Percentiles rank a stretch among this genome's conserved stretches.
Evolutionary conservation across 2,113 vertebrate genomes (phyloP).

Genomic region (Halcyon senegalensis): DNA sequence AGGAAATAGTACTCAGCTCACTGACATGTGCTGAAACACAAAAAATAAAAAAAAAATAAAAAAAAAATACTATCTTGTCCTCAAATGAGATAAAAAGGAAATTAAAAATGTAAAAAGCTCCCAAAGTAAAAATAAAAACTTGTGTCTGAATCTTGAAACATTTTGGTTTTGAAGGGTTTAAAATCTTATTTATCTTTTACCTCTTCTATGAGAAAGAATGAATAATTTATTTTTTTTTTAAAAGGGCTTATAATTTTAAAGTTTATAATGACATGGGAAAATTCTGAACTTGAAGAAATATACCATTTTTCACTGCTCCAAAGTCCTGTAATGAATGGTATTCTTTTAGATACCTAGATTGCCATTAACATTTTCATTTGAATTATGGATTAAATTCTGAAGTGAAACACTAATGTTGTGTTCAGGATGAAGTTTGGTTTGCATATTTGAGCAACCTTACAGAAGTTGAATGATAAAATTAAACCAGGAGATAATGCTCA

Average conservation of each 20-base stretch:
- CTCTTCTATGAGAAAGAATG: background rate
- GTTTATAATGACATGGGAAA: background rate
- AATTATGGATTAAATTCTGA: background rate
- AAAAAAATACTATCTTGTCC: background rate
- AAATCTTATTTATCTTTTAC: background rate
- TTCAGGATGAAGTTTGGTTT: background rate
- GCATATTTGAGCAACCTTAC: background rate
- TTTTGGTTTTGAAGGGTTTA: background rate
- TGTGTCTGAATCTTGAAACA: background rate
- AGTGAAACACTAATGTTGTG: background rate
- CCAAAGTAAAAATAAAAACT: background rate
- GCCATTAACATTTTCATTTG: background rate
- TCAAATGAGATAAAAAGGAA: background rate
- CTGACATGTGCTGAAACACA: background rate
- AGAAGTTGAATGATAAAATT: background rate
- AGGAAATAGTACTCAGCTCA: background rate
- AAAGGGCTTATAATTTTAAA: background rate
- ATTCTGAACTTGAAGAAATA: background rate
- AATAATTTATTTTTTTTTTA: background rate
- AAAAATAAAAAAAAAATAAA: background rate
- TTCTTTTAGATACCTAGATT: background rate
- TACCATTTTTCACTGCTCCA: background rate
- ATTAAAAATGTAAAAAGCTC: accelerated
- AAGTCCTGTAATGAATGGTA: background rate
- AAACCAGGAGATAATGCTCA: background rate